phyloP scores from a whole-genome alignment of 2,797 vertebrate species.

The Leucoraja ocellata region DNA sequence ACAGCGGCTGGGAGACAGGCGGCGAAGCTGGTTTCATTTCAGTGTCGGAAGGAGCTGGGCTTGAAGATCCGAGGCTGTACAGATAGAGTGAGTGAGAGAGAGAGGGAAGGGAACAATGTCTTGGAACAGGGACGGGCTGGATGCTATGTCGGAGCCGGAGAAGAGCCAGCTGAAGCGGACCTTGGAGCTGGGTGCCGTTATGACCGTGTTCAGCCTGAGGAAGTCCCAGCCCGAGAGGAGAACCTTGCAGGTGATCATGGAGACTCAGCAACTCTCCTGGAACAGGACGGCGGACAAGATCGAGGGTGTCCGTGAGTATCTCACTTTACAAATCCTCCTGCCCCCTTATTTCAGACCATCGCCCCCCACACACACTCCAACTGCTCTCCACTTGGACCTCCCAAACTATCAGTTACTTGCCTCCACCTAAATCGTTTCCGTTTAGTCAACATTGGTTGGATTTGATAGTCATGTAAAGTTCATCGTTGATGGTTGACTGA shows the following conservation, averaged over 20 bases:
- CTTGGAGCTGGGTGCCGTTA: constrained; percentile 88
- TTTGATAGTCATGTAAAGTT: neutral
- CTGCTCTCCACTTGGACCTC: neutral
- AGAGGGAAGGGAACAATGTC: constrained; percentile 45
- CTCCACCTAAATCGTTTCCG: neutral
- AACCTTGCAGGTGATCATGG: constrained; percentile 92
- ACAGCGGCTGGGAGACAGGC: neutral
- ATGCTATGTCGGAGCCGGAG: constrained; percentile 74
- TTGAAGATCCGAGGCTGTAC: neutral
- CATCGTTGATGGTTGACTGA: neutral
- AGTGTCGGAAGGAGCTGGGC: neutral
- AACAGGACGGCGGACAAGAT: constrained; percentile 89
- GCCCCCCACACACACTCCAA: neutral
- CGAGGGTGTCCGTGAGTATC: constrained; percentile 85
- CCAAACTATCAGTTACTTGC: neutral
- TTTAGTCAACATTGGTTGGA: neutral
- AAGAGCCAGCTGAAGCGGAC: constrained; percentile 86
- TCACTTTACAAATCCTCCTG: neutral
- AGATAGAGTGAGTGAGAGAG: neutral
- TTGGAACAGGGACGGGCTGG: constrained; percentile 48
- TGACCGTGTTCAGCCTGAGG: constrained; percentile 88
- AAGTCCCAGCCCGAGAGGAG: constrained; percentile 72
- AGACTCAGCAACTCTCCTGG: constrained; percentile 93
- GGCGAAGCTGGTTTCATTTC: neutral
- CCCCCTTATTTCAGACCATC: neutral